phyloP scores from a whole-genome alignment of 2,113 vertebrate species.

The Axis porcinus region DNA sequence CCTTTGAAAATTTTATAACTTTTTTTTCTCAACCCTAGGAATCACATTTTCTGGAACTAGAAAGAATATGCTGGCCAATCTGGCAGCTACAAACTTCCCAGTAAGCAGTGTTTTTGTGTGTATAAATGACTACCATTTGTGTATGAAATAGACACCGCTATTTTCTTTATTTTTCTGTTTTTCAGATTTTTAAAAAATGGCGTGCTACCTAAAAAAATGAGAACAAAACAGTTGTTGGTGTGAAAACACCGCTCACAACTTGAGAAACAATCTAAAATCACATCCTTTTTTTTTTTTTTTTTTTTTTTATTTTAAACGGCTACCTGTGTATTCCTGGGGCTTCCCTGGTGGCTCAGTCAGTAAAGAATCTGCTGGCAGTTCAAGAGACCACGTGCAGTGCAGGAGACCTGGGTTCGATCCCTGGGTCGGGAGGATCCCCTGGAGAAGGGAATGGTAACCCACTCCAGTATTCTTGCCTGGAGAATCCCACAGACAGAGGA shows the following conservation, averaged over 20 bases:
- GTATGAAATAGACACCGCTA: background rate
- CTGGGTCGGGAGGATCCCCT: background rate
- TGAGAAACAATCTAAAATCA: conserved; percentile 34
- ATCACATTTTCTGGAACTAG: conserved; percentile 33
- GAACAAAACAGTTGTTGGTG: too few species aligned
- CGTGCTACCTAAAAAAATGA: too few species aligned
- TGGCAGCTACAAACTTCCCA: background rate
- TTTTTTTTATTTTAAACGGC: background rate
- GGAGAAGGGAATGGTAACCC: background rate
- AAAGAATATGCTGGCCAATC: background rate
- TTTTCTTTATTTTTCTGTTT: too few species aligned
- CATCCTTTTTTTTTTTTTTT: background rate
- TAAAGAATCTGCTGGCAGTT: background rate
- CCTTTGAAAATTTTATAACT: background rate
- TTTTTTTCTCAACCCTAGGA: background rate
- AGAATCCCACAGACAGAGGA: background rate
- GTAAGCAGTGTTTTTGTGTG: background rate
- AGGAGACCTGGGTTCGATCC: background rate
- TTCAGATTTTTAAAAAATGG: too few species aligned
- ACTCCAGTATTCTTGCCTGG: background rate
- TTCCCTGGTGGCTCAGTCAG: background rate
- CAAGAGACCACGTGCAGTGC: background rate
- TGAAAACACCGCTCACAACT: background rate
- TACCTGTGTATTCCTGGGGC: background rate
- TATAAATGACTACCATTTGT: background rate